Percentiles rank a stretch among this genome's conserved stretches.
Evolutionary conservation across 2,797 vertebrate species (phyloP).

Genomic region (Ibycter americanus): DNA sequence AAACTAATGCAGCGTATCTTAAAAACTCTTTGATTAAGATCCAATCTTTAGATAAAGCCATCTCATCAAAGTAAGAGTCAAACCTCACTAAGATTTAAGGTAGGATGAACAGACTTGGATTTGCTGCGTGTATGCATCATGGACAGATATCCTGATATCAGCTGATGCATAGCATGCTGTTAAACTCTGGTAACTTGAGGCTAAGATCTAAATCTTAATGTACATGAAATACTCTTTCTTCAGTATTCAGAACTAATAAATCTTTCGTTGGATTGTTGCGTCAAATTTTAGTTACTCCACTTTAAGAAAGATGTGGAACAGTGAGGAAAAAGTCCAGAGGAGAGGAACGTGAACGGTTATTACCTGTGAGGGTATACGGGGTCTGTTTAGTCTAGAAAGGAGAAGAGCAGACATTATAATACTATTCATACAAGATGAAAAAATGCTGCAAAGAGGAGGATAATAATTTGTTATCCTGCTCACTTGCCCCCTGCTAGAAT

Average conservation of each 20-base stretch:
- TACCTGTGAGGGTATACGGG: conserved; percentile 44
- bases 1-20: not conserved
- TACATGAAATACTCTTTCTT: not conserved
- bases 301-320: conserved; percentile 12
- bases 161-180: not conserved
- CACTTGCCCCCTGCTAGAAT: not conserved
- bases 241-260: not conserved
- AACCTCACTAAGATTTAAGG: not conserved
- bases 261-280: not conserved
- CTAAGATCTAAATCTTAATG: not conserved
- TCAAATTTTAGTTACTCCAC: not conserved
- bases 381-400: conserved; percentile 66
- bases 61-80: conserved; percentile 29
- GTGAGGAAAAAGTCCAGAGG: not conserved
- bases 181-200: not conserved
- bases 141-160: not conserved
- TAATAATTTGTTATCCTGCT: not conserved
- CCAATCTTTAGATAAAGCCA: not conserved
- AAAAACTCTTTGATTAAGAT: conserved; percentile 29
- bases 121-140: not conserved
- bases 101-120: conserved; percentile 3
- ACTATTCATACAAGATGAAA: not conserved
- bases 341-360: conserved; percentile 9
- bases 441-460: not conserved
- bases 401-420: conserved; percentile 58